These are phyloP conservation scores for Ibycter americanus DNA, from an alignment of 2,797 vertebrate species.

Conservation along the genomic window DNA sequence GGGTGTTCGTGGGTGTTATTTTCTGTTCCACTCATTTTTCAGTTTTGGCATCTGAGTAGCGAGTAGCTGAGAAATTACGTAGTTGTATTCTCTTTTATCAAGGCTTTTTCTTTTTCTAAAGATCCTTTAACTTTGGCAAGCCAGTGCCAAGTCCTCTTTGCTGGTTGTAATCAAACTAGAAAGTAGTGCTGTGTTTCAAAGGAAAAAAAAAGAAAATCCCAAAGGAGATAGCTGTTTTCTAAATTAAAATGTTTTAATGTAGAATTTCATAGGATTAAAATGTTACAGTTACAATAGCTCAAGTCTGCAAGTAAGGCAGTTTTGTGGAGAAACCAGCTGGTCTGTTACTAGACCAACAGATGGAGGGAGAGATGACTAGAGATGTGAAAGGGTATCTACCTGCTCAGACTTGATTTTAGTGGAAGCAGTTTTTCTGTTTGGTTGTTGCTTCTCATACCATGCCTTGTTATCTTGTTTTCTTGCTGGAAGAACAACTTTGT, in stretches of 20 bases:
- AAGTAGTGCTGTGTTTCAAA: not conserved
- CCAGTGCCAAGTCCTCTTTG: not conserved
- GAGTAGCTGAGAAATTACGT: not conserved
- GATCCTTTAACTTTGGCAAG: not conserved
- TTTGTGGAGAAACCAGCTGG: not conserved
- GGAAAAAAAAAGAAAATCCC: not conserved
- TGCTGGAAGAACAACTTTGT: not conserved
- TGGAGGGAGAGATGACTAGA: rapidly evolving
- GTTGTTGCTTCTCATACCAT: not conserved
- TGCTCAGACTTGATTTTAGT: not conserved
- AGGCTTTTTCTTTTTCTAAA: not conserved
- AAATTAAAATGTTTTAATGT: not conserved
- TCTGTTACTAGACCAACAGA: not conserved
- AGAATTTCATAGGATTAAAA: not conserved
- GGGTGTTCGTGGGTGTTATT: rapidly evolving
- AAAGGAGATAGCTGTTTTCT: not conserved
- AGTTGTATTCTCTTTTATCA: not conserved
- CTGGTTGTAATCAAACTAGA: not conserved
- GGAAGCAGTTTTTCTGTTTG: rapidly evolving
- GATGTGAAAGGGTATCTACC: rapidly evolving
- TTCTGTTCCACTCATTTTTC: not conserved
- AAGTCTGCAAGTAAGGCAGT: not conserved
- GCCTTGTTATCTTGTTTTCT: not conserved
- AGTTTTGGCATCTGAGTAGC: not conserved
- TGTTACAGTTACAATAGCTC: rapidly evolving